Conservation (phyloP, 2,888 invertebrate genomes). For the Stegophylla sp. region DNA sequence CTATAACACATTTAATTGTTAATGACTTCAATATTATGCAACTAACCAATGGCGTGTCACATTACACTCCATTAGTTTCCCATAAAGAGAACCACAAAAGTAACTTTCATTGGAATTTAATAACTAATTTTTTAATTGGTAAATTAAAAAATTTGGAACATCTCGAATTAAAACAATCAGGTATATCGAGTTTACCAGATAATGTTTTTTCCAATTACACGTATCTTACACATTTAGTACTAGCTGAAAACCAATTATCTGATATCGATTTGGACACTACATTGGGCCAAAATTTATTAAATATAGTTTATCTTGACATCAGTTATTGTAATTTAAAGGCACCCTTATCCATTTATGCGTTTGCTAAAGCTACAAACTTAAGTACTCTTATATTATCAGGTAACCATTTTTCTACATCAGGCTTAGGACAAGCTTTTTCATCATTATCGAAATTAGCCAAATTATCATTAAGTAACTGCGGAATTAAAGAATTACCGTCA, state of each 20-base stretch:
- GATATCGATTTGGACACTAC: conserved; percentile 73
- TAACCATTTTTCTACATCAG: conserved; percentile 73
- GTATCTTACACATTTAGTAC: conserved; percentile 71
- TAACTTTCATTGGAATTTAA: conserved; percentile 70
- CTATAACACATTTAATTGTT: conserved; percentile 72
- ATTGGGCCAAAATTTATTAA: conserved; percentile 72
- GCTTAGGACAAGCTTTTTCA: conserved; percentile 72
- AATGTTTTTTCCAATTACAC: conserved; percentile 73
- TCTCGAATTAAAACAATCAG: conserved; percentile 71
- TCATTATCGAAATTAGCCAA: conserved; percentile 73
- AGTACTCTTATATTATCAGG: conserved; percentile 73
- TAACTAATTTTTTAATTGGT: too few species aligned
- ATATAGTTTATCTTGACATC: conserved; percentile 73
- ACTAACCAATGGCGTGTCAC: conserved; percentile 70
- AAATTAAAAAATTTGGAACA: conserved; percentile 71
- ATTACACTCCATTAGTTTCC: conserved; percentile 72
- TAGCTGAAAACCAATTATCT: conserved; percentile 73
- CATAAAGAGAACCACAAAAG: conserved; percentile 69
- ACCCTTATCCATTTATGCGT: conserved; percentile 74
- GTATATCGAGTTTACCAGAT: conserved; percentile 71
- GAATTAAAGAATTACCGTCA: conserved; percentile 72
- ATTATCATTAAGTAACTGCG: conserved; percentile 74
- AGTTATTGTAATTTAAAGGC: conserved; percentile 74
- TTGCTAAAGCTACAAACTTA: conserved; percentile 73
- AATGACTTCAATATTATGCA: conserved; percentile 72